phyloP scores from a whole-genome alignment of 1,140 invertebrate species.

The Calycopis cecrops region DNA sequence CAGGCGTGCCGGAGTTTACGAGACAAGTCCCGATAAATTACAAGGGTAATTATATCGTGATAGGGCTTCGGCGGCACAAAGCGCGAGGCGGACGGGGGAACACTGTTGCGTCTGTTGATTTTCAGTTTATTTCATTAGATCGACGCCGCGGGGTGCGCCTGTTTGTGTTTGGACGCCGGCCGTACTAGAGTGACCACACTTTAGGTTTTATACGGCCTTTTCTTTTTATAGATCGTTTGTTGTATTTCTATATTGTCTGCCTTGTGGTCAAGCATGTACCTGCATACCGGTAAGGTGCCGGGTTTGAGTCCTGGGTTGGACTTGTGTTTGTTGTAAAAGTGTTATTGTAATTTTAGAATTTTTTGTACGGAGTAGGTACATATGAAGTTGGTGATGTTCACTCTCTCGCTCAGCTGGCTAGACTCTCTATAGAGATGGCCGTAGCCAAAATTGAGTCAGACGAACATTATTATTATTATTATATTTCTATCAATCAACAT shows the following conservation, averaged over 20 bases:
- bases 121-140: constrained; percentile 76
- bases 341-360: no score
- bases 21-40: constrained; percentile 37
- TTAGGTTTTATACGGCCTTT: constrained; percentile 1
- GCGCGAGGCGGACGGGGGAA: constrained; percentile 35
- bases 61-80: constrained; percentile 43
- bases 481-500: no score
- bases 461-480: no score
- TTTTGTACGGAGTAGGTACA: no score
- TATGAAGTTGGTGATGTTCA: no score
- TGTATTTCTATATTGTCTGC: constrained; percentile 7
- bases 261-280: constrained; percentile 12
- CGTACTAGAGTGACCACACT: constrained; percentile 32
- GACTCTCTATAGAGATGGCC: no score
- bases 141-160: constrained; percentile 59
- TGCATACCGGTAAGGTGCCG: no score
- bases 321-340: no score
- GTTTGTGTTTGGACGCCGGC: constrained; percentile 35
- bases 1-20: constrained; percentile 34
- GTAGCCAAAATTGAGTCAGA: no score
- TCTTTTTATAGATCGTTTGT: no score
- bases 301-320: no score
- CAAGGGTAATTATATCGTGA: constrained; percentile 46
- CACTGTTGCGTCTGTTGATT: constrained; percentile 55
- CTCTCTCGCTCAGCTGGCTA: no score